phyloP scores from a whole-genome alignment of 2,888 invertebrate species.

The Osmoderma eremita region DNA sequence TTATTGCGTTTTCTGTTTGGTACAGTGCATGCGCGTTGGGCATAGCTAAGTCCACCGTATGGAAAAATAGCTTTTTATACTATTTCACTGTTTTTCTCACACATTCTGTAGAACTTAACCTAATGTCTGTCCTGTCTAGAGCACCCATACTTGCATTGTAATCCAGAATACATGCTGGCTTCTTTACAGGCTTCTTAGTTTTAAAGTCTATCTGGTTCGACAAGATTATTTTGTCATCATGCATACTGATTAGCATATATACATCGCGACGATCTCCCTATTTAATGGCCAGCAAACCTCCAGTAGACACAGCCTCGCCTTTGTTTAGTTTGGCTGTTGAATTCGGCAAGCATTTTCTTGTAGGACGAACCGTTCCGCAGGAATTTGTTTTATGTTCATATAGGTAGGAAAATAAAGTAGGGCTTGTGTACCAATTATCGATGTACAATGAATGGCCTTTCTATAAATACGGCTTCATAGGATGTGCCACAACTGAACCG shows the following conservation, averaged over 20 bases:
- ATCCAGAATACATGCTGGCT: constrained; percentile 8
- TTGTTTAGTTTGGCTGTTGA: not conserved
- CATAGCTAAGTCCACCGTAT: constrained; percentile 42
- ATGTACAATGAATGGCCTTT: too few species aligned
- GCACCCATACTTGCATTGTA: constrained; percentile 50
- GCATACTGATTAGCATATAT: not conserved
- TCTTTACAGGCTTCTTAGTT: not conserved
- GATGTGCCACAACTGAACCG: too few species aligned
- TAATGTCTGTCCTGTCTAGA: constrained; percentile 52
- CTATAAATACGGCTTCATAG: too few species aligned
- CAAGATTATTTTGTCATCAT: not conserved
- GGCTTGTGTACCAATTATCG: too few species aligned
- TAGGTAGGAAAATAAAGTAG: not conserved
- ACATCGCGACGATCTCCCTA: not conserved
- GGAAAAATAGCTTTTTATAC: constrained; percentile 48
- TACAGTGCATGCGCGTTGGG: constrained; percentile 32
- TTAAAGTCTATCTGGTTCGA: not conserved
- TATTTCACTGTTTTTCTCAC: constrained; percentile 48
- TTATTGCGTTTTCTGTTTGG: not conserved
- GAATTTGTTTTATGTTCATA: not conserved
- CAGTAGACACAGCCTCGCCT: too few species aligned
- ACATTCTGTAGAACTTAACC: constrained; percentile 46
- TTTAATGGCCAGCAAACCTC: not conserved
- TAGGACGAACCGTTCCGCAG: not conserved
- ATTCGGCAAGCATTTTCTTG: not conserved